Evolutionary conservation across 2,888 invertebrate species (phyloP).

Genomic region (Nasonovia ribisnigri): DNA sequence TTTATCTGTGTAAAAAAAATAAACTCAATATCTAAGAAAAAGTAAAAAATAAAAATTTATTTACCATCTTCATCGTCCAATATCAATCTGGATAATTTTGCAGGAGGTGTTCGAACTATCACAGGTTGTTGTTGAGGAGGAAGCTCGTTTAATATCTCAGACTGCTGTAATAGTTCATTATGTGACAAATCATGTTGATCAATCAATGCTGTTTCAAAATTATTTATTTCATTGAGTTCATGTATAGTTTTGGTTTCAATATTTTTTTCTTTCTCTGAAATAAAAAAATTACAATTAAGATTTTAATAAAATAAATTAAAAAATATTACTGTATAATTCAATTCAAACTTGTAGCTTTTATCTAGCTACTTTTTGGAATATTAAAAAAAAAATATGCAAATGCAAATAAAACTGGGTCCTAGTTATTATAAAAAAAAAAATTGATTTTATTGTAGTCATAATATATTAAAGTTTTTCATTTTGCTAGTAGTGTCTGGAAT

Average conservation of each 20-base stretch:
- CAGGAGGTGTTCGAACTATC: slow-evolving; percentile 33
- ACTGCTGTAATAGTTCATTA: slow-evolving; percentile 37
- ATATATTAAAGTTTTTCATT: too few relatives aligned
- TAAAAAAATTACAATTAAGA: background rate
- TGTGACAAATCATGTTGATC: slow-evolving; percentile 66
- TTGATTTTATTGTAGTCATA: background rate
- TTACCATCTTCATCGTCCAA: slow-evolving; percentile 42
- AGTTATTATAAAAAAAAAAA: too few relatives aligned
- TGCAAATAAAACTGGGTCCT: too few relatives aligned
- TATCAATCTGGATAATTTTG: slow-evolving; percentile 43
- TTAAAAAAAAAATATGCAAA: too few relatives aligned
- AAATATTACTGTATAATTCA: background rate
- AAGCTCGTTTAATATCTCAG: slow-evolving; percentile 36
- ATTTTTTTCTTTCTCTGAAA: slow-evolving; percentile 69
- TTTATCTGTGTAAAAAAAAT: slow-evolving; percentile 26
- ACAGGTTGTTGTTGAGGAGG: slow-evolving; percentile 59
- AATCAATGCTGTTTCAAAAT: slow-evolving; percentile 31
- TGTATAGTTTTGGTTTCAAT: slow-evolving; percentile 68
- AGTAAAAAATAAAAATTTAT: background rate
- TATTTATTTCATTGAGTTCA: slow-evolving; percentile 67
- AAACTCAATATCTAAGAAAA: background rate
- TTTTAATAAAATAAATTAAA: background rate
- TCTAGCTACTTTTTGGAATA: too few relatives aligned
- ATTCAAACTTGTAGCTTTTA: too few relatives aligned
- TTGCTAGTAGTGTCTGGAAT: too few relatives aligned